These are phyloP conservation scores for Heliopora coerulea DNA, from an alignment of 92 coral and sea anemone species.

Conservation along the genomic window DNA sequence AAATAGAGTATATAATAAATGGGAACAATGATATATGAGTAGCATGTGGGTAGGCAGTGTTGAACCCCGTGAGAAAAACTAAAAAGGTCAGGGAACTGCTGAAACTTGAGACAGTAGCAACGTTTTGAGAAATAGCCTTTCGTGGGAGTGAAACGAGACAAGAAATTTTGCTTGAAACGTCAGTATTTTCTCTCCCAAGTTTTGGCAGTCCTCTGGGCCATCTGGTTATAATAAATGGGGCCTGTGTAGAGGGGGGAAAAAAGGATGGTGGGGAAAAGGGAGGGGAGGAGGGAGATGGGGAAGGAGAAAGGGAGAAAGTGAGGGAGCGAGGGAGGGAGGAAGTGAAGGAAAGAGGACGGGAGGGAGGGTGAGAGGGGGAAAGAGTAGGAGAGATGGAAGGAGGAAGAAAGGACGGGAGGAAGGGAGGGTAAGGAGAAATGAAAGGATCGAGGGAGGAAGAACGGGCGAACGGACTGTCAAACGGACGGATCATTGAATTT, in stretches of 20 bases:
- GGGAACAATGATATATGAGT: background rate
- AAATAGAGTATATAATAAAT: background rate
- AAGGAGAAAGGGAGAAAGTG: background rate
- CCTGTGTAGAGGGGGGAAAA: too few species aligned
- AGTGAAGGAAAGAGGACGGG: background rate
- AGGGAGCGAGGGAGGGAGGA: background rate
- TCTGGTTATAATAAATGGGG: too few species aligned
- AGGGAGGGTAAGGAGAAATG: conserved; percentile 1
- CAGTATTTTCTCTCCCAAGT: too few species aligned
- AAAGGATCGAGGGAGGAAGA: conserved; percentile 13
- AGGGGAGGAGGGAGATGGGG: background rate
- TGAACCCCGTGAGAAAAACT: too few species aligned
- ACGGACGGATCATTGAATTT: background rate
- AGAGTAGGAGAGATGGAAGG: background rate
- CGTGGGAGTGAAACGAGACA: too few species aligned
- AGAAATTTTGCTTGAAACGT: too few species aligned
- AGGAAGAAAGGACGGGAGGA: background rate
- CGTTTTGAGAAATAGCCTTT: too few species aligned
- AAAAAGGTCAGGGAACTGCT: too few species aligned
- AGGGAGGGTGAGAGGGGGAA: background rate
- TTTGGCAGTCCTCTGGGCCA: too few species aligned
- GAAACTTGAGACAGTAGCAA: too few species aligned
- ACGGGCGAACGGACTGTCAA: background rate
- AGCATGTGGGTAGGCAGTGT: too few species aligned
- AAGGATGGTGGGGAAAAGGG: conserved; percentile 5